Base-by-base conservation (phyloP, 23 tunicate species). In the Clavelina lepadiformis region DNA sequence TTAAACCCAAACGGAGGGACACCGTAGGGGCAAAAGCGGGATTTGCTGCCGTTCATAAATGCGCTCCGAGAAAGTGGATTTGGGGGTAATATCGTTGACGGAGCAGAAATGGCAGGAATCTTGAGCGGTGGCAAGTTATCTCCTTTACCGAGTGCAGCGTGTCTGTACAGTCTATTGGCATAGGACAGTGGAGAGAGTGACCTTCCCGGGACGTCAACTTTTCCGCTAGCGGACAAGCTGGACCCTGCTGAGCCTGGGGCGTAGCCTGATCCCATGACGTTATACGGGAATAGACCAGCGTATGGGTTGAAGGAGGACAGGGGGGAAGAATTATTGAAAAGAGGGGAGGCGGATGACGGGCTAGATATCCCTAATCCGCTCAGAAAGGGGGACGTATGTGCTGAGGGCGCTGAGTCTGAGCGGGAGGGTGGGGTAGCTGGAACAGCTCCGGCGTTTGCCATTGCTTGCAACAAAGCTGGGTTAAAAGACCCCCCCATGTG, bases 381-480 rank as follows among this genome's bases (percentile, higher is more conserved):
- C 28, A 38, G 15, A 32, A 68, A 58, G 15, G 52, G 60, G 13
- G 80, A 46, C 0, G 65, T 46, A 22, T 73, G 53, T 21, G 44
- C 38, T 0, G 80, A 38, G 35, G 71, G 50, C 7, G 81, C 51
- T 5, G 76, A 46, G 30, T 64, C 68, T 5, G 58, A n/a, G 2
- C 89, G 44, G 3, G 89, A 73, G 2, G 45, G 49, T 21, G 85
- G 46, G 28, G 80, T 49, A 31, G n/a, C 44, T 5, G 67, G 34
- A 46, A 68, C 26, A 21, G 25, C 67, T 21, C 83, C 78, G 7
- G 80, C 95, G 41, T 69, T 82, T 31, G 83, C 95, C 4, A 78
- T 69, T 18, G 85, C 95, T 58, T 86, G 95, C 22, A 86, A 51
- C 35, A 86, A 25, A 11, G 85, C 85, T 34, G 95, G 95, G 53